These are phyloP conservation scores for Aspidoscelis tigris DNA, from an alignment of 2,113 vertebrate species.

Conservation along the genomic window DNA sequence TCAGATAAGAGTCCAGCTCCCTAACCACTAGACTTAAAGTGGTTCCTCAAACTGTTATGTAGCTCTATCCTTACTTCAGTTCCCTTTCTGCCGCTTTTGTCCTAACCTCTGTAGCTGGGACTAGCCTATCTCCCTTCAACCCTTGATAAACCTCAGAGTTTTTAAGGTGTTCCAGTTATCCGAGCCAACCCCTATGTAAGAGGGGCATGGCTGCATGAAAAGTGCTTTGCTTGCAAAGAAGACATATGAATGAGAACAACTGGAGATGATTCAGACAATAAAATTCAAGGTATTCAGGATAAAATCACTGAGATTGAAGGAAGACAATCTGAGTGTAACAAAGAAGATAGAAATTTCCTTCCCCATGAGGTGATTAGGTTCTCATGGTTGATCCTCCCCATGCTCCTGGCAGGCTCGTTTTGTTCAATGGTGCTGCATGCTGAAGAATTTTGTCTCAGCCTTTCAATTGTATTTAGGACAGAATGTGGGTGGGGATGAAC, in stretches of 20 bases:
- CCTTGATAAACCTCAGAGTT: no score
- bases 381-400: background rate
- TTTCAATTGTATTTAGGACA: background rate
- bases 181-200: no score
- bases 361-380: background rate
- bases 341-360: background rate
- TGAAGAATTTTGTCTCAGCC: background rate
- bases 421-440: background rate
- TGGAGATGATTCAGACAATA: background rate
- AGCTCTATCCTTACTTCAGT: no score
- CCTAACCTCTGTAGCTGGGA: no score
- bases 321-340: background rate
- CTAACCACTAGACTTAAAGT: no score
- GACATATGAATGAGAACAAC: background rate
- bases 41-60: no score
- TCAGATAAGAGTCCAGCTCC: no score
- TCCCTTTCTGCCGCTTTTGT: no score
- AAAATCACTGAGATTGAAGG: background rate
- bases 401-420: no score
- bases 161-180: no score
- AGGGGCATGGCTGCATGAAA: no score
- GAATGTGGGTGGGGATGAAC: background rate
- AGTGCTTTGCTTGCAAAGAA: background rate
- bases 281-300: background rate
- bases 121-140: no score